phyloP scores from a whole-genome alignment of 2,113 vertebrate species.

The Alethe castanea region DNA sequence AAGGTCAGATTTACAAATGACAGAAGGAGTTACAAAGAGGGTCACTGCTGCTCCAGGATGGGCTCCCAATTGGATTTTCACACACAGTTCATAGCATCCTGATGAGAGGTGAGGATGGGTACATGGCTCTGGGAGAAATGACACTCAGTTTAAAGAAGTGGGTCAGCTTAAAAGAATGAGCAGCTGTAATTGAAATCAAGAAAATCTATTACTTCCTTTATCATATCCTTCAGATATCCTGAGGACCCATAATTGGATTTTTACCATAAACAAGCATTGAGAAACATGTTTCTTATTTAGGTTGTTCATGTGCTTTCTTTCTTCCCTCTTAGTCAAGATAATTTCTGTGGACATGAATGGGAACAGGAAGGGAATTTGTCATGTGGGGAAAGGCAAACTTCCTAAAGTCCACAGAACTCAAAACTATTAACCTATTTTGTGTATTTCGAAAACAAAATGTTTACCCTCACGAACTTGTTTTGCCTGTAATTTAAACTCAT shows the following conservation, averaged over 20 bases:
- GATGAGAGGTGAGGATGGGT: neutral
- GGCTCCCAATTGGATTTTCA: neutral
- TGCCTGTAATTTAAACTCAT: neutral
- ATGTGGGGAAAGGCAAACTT: neutral
- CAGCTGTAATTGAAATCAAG: neutral
- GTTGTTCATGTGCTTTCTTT: neutral
- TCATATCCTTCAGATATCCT: neutral
- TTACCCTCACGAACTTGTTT: conserved; percentile 1
- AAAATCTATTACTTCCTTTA: neutral
- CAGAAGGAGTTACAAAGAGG: neutral
- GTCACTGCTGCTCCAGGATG: neutral
- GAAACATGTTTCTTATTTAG: conserved; percentile 29
- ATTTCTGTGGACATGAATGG: neutral
- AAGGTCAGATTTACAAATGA: neutral
- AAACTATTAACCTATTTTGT: neutral
- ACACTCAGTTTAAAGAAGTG: neutral
- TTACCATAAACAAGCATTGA: neutral
- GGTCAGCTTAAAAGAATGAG: neutral
- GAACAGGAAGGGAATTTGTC: neutral
- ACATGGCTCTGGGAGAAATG: neutral
- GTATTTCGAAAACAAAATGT: conserved; percentile 45
- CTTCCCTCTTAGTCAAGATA: neutral
- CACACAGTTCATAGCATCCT: neutral
- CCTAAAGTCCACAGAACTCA: neutral
- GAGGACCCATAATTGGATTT: neutral